Conservation (phyloP, 2,797 vertebrate species). For the Pseudochirops cupreus region DNA sequence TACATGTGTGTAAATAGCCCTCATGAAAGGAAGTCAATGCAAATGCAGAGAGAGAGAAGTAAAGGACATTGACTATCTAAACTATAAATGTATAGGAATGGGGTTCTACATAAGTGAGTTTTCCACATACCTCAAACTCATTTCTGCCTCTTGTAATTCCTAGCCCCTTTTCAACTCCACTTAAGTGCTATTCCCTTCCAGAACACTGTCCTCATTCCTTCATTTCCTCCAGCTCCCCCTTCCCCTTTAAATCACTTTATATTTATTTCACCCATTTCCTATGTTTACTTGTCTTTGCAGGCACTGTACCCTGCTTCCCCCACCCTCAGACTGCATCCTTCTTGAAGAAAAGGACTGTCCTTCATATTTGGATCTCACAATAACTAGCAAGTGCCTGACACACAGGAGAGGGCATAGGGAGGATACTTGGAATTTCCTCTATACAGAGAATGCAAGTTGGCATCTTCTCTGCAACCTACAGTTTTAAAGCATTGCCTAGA, state of each 20-base stretch:
- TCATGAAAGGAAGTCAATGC: background rate
- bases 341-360: background rate
- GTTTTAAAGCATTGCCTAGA: background rate
- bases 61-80: background rate
- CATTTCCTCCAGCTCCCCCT: background rate
- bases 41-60: background rate
- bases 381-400: background rate
- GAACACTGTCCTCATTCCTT: background rate
- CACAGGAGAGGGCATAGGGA: no score
- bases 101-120: background rate
- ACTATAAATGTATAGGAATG: background rate
- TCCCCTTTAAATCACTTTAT: background rate
- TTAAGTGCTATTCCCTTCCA: background rate
- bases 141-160: background rate
- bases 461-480: no score
- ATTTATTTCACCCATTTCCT: background rate
- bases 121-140: constrained; percentile 1
- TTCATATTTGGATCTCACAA: background rate
- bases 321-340: background rate
- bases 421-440: no score
- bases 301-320: background rate
- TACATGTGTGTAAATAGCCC: background rate
- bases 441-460: no score
- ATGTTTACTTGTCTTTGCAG: background rate
- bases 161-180: background rate